A percentile compares a stretch with the other conserved stretches of the same genome.
These are phyloP conservation scores for Panurus biarmicus DNA, from an alignment of 2,113 vertebrate species.

Conservation along the genomic window DNA sequence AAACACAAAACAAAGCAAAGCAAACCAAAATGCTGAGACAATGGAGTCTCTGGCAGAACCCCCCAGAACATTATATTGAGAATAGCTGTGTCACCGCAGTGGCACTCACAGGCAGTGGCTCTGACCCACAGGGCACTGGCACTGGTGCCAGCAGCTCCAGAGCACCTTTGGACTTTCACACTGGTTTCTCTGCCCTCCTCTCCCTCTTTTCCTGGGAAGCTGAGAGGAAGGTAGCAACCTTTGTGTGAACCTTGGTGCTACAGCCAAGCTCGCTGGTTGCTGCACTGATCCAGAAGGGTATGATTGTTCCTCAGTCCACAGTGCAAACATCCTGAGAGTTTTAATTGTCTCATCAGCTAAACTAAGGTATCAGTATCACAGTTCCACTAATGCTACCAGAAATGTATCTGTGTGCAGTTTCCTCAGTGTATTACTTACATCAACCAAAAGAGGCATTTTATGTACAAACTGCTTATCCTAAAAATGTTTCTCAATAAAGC, in stretches of 20 bases:
- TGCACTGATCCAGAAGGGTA: neutral
- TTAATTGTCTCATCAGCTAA: neutral
- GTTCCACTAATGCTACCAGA: neutral
- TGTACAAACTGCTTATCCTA: neutral
- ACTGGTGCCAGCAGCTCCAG: rapidly evolving
- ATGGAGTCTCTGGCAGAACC: neutral
- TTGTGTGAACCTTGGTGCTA: neutral
- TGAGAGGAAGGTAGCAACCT: neutral
- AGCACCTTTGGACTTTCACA: neutral
- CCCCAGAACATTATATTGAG: neutral
- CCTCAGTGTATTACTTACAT: neutral
- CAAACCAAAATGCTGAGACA: neutral
- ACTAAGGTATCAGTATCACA: neutral
- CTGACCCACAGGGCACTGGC: rapidly evolving
- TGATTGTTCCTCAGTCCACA: neutral
- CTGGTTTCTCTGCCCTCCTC: neutral
- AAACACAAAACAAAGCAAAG: neutral
- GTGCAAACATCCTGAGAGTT: neutral
- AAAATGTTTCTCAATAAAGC: neutral
- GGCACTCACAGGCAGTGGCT: rapidly evolving
- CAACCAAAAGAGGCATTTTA: neutral
- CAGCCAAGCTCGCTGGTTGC: neutral
- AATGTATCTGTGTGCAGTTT: neutral
- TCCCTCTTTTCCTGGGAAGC: neutral
- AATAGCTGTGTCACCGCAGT: rapidly evolving